phyloP scores from a whole-genome alignment of 2,113 vertebrate genomes.

The Oryzias javanicus region DNA sequence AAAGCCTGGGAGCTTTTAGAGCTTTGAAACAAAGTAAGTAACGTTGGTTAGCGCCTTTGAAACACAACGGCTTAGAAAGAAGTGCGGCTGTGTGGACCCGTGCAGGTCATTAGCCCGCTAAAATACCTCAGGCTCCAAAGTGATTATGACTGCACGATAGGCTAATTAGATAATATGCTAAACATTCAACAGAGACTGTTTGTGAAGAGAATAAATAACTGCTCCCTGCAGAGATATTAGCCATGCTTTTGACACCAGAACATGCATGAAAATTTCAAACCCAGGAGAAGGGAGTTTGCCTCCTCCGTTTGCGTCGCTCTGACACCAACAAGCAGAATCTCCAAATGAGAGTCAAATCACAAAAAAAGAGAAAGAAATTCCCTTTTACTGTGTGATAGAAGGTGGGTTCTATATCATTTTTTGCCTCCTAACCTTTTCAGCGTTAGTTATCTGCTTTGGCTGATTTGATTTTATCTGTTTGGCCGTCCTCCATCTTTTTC shows the following conservation, averaged over 20 bases:
- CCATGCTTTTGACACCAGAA: slow-evolving; percentile 42
- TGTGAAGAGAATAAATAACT: slow-evolving; percentile 78
- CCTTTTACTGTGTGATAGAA: not conserved
- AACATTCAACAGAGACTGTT: slow-evolving; percentile 76
- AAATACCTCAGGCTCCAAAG: slow-evolving; percentile 73
- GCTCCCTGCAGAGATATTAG: slow-evolving; percentile 56
- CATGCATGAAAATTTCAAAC: slow-evolving; percentile 43
- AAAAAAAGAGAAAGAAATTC: not conserved
- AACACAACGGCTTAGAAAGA: slow-evolving; percentile 28
- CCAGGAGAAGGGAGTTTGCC: slow-evolving; percentile 6
- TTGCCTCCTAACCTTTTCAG: slow-evolving; percentile 60
- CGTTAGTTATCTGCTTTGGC: slow-evolving; percentile 56
- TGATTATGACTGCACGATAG: slow-evolving; percentile 76
- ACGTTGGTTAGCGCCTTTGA: slow-evolving; percentile 40
- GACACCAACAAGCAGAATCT: not conserved
- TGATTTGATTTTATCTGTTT: slow-evolving; percentile 65
- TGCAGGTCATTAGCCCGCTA: slow-evolving; percentile 67
- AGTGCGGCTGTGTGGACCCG: slow-evolving; percentile 18
- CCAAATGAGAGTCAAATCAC: not conserved
- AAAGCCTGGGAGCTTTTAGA: slow-evolving; percentile 18
- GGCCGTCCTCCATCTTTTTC: slow-evolving; percentile 22
- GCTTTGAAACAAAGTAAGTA: slow-evolving; percentile 44
- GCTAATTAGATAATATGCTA: slow-evolving; percentile 79
- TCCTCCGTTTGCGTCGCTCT: not conserved
- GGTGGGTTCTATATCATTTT: not conserved